These are phyloP conservation scores for Lasioglossum baleicum DNA, from an alignment of 1,140 invertebrate genomes.

Conservation along the genomic window DNA sequence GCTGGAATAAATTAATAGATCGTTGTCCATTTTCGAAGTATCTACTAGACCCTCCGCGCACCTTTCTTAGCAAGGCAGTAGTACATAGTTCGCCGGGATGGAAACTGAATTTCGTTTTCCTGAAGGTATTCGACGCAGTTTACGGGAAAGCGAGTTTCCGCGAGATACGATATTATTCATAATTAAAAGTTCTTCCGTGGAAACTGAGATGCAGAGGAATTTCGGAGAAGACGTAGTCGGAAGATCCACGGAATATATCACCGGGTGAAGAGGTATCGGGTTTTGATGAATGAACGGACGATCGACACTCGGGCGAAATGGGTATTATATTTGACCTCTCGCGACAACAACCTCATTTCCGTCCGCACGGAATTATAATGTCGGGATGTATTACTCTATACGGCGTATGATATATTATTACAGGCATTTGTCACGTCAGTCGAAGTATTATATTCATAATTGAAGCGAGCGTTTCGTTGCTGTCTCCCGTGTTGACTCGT, in stretches of 20 bases:
- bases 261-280: background rate
- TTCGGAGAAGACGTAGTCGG: background rate
- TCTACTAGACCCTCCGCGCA: background rate
- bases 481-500: constrained; percentile 37
- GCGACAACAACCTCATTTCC: constrained; percentile 55
- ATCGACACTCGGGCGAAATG: constrained; percentile 48
- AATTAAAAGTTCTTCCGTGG: constrained; percentile 1
- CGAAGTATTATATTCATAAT: constrained; percentile 43
- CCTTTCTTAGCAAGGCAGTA: background rate
- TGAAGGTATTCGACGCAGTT: background rate
- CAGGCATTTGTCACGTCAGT: constrained; percentile 44
- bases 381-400: constrained; percentile 46
- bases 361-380: constrained; percentile 53
- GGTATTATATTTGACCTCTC: constrained; percentile 57
- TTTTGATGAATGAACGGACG: constrained; percentile 54
- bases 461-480: constrained; percentile 10
- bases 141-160: too few relatives aligned
- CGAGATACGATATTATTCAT: background rate
- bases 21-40: too few relatives aligned
- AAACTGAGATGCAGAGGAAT: background rate
- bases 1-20: too few relatives aligned
- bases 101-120: background rate
- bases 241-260: background rate
- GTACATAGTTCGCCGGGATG: background rate
- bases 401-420: constrained; percentile 36